These are phyloP conservation scores for Tetrao urogallus DNA, from an alignment of 2,113 vertebrate species.

Conservation along the genomic window DNA sequence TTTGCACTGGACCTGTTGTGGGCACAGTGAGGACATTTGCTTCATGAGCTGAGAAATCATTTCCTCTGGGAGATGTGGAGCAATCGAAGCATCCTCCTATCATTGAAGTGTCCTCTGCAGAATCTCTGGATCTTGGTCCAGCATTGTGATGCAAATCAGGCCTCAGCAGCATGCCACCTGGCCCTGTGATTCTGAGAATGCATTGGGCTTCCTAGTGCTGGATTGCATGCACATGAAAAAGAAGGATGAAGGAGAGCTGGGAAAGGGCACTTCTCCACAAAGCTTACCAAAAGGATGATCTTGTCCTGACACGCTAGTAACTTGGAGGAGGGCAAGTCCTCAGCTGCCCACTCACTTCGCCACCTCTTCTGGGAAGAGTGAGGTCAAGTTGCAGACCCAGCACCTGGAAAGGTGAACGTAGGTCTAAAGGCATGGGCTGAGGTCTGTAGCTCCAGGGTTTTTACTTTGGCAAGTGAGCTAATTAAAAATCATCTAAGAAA, in stretches of 20 bases:
- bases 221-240: not conserved
- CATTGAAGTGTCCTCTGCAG: not conserved
- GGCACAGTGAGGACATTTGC: not conserved
- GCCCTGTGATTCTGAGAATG: not conserved
- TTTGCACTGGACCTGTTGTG: not conserved
- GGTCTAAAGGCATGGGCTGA: not conserved
- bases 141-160: not conserved
- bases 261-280: not conserved
- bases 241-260: not conserved
- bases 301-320: not conserved
- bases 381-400: not conserved
- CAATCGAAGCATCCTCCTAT: not conserved
- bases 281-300: not conserved
- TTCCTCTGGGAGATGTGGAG: not conserved
- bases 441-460: not conserved
- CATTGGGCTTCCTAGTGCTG: not conserved
- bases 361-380: not conserved
- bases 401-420: not conserved
- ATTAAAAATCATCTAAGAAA: constrained; percentile 2
- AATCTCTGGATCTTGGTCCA: not conserved
- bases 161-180: not conserved
- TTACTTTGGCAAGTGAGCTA: not conserved
- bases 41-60: not conserved
- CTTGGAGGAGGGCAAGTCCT: not conserved
- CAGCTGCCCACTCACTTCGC: not conserved